A percentile compares a stretch with the other conserved stretches of the same genome.
phyloP scores from a whole-genome alignment of 2,888 invertebrate genomes.

The Idaea straminata region DNA sequence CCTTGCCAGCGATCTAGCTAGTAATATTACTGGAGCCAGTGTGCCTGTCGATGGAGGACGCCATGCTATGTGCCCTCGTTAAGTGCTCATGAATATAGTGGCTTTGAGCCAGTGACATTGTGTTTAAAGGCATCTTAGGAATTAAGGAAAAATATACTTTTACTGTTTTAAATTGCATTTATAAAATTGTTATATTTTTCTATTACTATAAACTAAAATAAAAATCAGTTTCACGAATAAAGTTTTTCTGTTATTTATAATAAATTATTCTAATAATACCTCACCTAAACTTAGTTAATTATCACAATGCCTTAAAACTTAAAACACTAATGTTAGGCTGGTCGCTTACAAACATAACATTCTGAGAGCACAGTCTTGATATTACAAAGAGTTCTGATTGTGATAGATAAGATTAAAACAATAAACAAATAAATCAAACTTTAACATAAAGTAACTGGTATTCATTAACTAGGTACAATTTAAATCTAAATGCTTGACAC shows the following conservation, averaged over 20 bases:
- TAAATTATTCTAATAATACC: conserved; percentile 4
- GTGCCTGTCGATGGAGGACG: conserved; percentile 97
- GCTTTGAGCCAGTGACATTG: conserved; percentile 1
- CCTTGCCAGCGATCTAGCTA: conserved; percentile 92
- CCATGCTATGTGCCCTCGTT: conserved; percentile 96
- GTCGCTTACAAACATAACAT: conserved; percentile 34
- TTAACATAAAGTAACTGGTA: not conserved
- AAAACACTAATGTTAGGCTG: conserved; percentile 23
- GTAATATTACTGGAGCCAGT: conserved; percentile 94
- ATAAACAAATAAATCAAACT: not conserved
- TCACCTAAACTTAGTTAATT: conserved; percentile 35
- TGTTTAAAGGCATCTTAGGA: conserved; percentile 13
- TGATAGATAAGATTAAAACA: not conserved
- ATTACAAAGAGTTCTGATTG: too few species aligned
- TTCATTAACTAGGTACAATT: not conserved
- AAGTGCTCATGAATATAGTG: conserved; percentile 44
- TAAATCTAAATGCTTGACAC: not conserved
- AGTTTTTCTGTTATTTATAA: not conserved
- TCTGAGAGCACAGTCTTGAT: not conserved
- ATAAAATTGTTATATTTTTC: conserved; percentile 14
- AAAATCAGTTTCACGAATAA: conserved; percentile 6
- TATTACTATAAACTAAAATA: conserved; percentile 8
- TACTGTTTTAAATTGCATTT: conserved; percentile 16
- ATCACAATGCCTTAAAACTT: conserved; percentile 49
- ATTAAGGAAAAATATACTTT: conserved; percentile 22